Evolutionary conservation across 2,888 invertebrate species (phyloP), one percentile per base, ranked within the genome.

Genomic region (Megastigmus dorsalis): DNA sequence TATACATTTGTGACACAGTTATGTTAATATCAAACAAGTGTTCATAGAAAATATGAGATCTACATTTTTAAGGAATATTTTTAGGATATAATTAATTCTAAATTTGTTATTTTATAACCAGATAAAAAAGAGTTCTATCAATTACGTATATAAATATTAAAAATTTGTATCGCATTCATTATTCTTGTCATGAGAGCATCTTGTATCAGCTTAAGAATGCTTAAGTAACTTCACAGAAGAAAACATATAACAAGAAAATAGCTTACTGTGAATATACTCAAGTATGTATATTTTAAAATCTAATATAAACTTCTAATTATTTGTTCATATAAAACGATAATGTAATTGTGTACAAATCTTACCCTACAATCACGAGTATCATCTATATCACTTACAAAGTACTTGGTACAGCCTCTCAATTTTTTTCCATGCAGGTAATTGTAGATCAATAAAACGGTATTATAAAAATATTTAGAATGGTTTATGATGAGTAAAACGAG

Each of bases 401-500:
- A 74, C 26, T 68, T 60, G 5, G 26, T 45, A 54, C 45, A 66
- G 65, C 59, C 65, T 66, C 65, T 38, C 62, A 65, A 33, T 41
- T 54, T 20, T 57, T 65, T 52, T 4, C 41, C 13, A 55, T n/a
- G 13, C n/a, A 54, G 26, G 15, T 62, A 50, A 54, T 36, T 41
- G 13, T 68, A 38, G 10, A 33, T 57, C 3, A 54, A 30, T 13
- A 43, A 26, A 28, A 43, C 57, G n/a, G 13, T 36, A 18, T 55
- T 38, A 36, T 48, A 41, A 20, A 55, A 66, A 50, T 7, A 54
- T 33, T 80, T 81, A 85, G 57, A 86, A 85, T 10, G 75, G 28
- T 80, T 87, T 87, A 45, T 83, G 83, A 20, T 81, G 81, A 15
- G 86, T 88, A 20, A 88, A 85, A 69, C 87, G 83, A 10, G 85